Evolutionary conservation across 2,888 invertebrate genomes (phyloP), one percentile per base, ranked within the genome.

Genomic region (Trissoscelio sp.): DNA sequence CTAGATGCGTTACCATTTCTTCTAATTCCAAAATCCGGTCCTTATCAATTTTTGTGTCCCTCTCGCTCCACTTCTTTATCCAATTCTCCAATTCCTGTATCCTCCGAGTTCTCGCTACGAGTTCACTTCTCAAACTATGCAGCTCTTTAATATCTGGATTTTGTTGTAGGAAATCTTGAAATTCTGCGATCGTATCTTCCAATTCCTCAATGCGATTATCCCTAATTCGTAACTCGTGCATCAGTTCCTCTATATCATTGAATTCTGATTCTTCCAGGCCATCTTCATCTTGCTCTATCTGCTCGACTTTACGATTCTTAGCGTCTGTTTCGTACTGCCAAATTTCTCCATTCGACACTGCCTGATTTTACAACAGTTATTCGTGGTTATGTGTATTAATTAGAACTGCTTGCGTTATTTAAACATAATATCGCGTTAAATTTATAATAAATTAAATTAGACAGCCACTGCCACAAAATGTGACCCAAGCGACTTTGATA

Each of bases 141-240:
- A 92, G 84, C 48, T 92, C 91, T 44, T 90, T 89, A 48, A 92
- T 91, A 60, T 92, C 92, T 0, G 92, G 91, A 83, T 92, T 92
- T 57, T 92, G 92, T 42, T 90, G 89, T 0, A 92, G 82, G 16
- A 90, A 90, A 44, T 88, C 88, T 58, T 90, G 94, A 86, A 94
- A 94, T 87, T 95, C 94, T 20, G 93, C 89, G 48, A 95, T 91
- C 4, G 95, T 94, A 84, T 94, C 93, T 89, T 96, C 97, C 85
- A 98, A 92, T 88, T 97, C 96, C 87, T 94, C 93, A 67, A 97
- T 96, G 83, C 96, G 93, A 72, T 18, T 72, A 0, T 74, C 81
- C 20, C 64, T 77, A 12, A 72, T 37, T 9, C 94, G 88, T 44
- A 95, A 89, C 85, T 94, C 94, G 85, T 94, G 93, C 69, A 94